Evolutionary conservation across 1,140 invertebrate genomes (phyloP), one percentile per base, ranked within the genome.

Genomic region (Pseudomyrmex gracilis): DNA sequence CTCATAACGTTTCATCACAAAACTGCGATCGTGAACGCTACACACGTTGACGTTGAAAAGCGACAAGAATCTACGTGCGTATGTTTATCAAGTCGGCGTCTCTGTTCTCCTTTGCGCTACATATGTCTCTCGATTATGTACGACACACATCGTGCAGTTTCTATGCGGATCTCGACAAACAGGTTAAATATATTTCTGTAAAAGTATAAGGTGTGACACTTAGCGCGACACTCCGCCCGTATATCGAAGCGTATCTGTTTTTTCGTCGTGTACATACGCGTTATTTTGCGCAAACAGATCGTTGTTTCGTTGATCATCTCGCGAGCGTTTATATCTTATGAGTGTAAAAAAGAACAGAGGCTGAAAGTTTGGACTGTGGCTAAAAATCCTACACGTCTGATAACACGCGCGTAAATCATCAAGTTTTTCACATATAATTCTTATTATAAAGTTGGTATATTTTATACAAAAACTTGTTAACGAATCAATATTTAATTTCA

Each of bases 131-230:
- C 74, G 58, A 83, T 86, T 76, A 60, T 70, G 55, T 80, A 53
- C 71, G 64, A 58, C 51, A 78, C 51, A 82, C 58, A n/a, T n/a
- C n/a, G 78, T 73, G 22, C 49, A 85, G 57, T 85, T 83, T 88
- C 66, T 61, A 80, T 85, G 86, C 87, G 85, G 63, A 91, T 90
- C 87, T 34, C 34, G 34, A 34, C 34, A 34, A 91, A 89, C 77
- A 86, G 76, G 88, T 53, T 80, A 60, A 85, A 83, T 73, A 83
- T 73, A 87, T 89, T 84, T 87, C 88, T 92, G 89, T 91, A 90
- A 91, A 93, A 93, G 93, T 93, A 93, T 93, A 94, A 94, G 93
- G 88, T 94, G 93, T 92, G 92, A 94, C 91, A 87, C 88, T 89
- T 82, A 53, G 87, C 77, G 82, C 85, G 80, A 86, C 51, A 73